Conservation (phyloP, 2,888 invertebrate genomes). For the Calameuta idolon region DNA sequence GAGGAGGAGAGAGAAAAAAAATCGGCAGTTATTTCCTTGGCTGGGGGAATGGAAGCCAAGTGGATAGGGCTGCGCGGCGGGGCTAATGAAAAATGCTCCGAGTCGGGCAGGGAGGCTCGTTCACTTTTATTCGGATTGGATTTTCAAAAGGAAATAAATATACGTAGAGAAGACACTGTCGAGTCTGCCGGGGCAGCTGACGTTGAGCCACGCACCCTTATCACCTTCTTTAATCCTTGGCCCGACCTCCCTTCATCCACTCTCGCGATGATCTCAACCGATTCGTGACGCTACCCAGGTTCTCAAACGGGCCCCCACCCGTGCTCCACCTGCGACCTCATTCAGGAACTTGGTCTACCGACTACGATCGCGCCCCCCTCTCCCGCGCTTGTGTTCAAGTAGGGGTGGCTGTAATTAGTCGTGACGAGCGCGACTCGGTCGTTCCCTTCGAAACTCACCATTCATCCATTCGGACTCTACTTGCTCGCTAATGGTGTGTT, state of each 20-base stretch:
- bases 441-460: background rate
- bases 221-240: background rate
- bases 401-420: background rate
- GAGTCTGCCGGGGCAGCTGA: background rate
- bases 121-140: background rate
- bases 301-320: background rate
- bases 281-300: background rate
- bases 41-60: background rate
- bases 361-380: background rate
- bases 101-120: background rate
- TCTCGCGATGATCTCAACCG: background rate
- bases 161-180: background rate
- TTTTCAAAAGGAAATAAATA: background rate
- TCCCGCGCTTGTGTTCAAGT: background rate
- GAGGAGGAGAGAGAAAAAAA: constrained; percentile 22
- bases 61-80: constrained; percentile 15
- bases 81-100: background rate
- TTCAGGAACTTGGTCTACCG: background rate
- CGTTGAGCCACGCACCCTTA: background rate
- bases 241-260: background rate
- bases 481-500: background rate
- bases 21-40: constrained; percentile 20
- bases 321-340: background rate
- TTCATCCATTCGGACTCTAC: background rate
- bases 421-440: background rate